Base-by-base conservation (phyloP, 2,797 vertebrate species). In the Otus scops region DNA sequence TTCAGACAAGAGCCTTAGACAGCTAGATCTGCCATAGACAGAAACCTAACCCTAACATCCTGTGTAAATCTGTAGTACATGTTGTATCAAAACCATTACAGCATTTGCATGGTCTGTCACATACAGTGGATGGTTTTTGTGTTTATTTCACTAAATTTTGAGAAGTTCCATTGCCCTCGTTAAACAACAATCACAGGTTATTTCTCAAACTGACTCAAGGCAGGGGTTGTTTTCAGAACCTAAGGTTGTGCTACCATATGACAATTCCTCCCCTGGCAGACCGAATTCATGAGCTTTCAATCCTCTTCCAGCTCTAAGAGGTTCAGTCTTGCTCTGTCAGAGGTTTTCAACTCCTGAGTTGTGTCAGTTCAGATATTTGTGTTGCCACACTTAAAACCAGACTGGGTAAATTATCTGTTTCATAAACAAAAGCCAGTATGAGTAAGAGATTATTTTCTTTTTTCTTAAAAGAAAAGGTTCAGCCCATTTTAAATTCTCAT, bases 261-360 rank as follows among this genome's bases (percentile, higher is more conserved):
- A 13, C 54, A 82, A 6, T 43, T 85, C 43, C 19, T 68, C 7
- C 45, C 17, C 36, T 64, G 36, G 27, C 9, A 18, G 43, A 80
- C 27, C 3, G 3, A 76, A 50, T 80, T 61, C 12, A 50, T 38
- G 38, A 65, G 50, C 6, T 59, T 32, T 32, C 47, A 60, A 23
- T 36, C 38, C 21, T 88, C 59, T 28, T 30, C 43, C 56, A 74
- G 51, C 73, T 90, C 64, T 60, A 61, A 7, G 38, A 67, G 27
- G 27, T 63, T 92, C 68, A 70, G 60, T 54, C 76, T 80, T 88
- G 23, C 38, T 86, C 30, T 77, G 54, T 67, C 47, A 73, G 54
- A 70, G 38, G 23, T 61, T 90, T 79, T 70, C 64, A 80, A 1
- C n/a, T 90, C 41, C 68, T 48, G 64, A 69, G 27, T 34, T 92